A percentile compares a stretch with the other conserved stretches of the same genome.
Conservation (phyloP, 2,888 invertebrate species). For the Acanthacorydalis orientalis region DNA sequence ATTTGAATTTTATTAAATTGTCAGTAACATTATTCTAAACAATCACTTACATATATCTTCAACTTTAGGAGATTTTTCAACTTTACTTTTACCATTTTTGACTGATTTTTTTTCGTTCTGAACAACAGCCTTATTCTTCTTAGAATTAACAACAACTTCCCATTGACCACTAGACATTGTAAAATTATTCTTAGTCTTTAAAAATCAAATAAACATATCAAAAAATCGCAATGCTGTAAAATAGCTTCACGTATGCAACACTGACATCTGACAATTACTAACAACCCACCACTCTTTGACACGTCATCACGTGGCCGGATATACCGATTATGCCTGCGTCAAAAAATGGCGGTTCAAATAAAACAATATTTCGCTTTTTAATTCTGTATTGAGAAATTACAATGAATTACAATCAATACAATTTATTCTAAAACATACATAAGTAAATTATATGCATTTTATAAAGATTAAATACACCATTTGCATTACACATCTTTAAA, state of each 20-base stretch:
- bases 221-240: no score
- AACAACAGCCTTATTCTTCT: constrained; percentile 34
- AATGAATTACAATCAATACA: background rate
- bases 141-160: constrained; percentile 55
- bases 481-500: background rate
- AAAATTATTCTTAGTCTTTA: background rate
- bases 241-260: no score
- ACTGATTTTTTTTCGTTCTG: constrained; percentile 25
- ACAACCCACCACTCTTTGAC: background rate
- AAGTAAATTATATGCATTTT: background rate
- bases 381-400: background rate
- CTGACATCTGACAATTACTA: background rate
- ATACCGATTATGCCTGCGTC: background rate
- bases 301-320: background rate
- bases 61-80: constrained; percentile 48
- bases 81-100: constrained; percentile 40
- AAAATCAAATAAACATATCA: no score
- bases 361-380: background rate
- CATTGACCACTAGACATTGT: constrained; percentile 40
- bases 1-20: background rate
- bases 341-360: background rate
- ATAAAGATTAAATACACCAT: background rate
- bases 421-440: background rate
- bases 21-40: constrained; percentile 7
- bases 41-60: constrained; percentile 55